These are phyloP conservation scores for Meloidogyne exigua DNA, from an alignment of 1,140 invertebrate species.

Conservation along the genomic window DNA sequence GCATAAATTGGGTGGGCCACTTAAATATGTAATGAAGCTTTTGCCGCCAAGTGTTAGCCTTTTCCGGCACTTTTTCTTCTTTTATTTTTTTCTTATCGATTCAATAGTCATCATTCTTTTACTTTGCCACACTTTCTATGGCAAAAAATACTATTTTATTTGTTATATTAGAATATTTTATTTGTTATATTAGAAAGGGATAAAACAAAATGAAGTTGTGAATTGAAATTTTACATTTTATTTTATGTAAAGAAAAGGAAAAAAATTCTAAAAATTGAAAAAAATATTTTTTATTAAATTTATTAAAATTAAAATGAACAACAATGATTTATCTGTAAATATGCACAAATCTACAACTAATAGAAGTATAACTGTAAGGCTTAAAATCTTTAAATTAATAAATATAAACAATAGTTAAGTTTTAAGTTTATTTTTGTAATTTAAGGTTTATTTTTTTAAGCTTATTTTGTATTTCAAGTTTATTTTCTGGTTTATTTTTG, in stretches of 20 bases:
- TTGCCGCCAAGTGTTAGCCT: not conserved
- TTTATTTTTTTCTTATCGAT: not conserved
- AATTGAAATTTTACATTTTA: not conserved
- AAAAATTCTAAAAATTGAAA: not conserved
- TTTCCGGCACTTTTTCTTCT: not conserved
- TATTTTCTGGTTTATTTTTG: too few relatives aligned
- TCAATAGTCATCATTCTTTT: constrained; percentile 5
- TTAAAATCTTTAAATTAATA: not conserved
- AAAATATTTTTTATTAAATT: not conserved
- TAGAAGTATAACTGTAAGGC: constrained; percentile 10
- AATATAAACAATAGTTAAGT: not conserved
- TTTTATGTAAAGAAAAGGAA: not conserved
- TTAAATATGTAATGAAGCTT: constrained; percentile 1
- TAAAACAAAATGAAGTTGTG: not conserved
- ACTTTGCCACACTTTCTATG: not conserved
- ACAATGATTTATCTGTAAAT: not conserved
- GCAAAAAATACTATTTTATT: constrained; percentile 2
- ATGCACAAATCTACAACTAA: constrained; percentile 26
- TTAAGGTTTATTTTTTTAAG: too few relatives aligned
- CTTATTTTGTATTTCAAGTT: too few relatives aligned
- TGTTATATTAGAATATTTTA: not conserved
- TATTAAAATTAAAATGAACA: not conserved
- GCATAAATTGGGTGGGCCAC: not conserved
- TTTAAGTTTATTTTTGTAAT: not conserved
- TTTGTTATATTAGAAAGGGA: not conserved